Conservation (phyloP, 1,140 invertebrate genomes). For the Chrysopa pallens region DNA sequence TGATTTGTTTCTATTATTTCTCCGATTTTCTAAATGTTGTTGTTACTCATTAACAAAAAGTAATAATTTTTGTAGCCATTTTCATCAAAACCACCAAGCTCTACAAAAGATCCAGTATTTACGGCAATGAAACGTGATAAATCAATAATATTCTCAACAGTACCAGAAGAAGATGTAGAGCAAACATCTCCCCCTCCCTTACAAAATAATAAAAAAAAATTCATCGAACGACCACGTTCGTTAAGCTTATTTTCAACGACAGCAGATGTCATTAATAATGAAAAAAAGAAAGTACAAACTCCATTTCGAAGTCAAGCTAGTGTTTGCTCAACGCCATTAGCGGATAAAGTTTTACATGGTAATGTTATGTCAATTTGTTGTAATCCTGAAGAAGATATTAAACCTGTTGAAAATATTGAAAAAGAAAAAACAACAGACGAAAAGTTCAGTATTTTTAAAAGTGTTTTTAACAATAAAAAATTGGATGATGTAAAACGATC, state of each 20-base stretch:
- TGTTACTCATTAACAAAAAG: no score
- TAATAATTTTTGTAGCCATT: neutral
- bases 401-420: conserved; percentile 11
- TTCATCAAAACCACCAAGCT: conserved; percentile 4
- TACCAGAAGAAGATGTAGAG: conserved; percentile 48
- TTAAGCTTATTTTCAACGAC: conserved; percentile 23
- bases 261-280: conserved; percentile 2
- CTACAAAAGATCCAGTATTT: conserved; percentile 21
- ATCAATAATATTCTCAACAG: conserved; percentile 54
- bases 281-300: conserved; percentile 6
- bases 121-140: conserved; percentile 51
- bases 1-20: no score
- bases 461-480: conserved; percentile 14
- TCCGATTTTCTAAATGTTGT: no score
- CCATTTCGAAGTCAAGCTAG: conserved; percentile 42
- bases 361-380: conserved; percentile 51
- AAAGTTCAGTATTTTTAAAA: no score
- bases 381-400: conserved; percentile 24
- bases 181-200: conserved; percentile 20
- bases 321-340: conserved; percentile 53
- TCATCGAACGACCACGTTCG: conserved; percentile 22
- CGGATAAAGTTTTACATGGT: conserved; percentile 51
- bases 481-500: conserved; percentile 8
- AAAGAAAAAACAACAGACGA: neutral
- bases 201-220: conserved; percentile 15